Conservation (phyloP, 2,888 invertebrate species). For the Penaeus monodon region DNA sequence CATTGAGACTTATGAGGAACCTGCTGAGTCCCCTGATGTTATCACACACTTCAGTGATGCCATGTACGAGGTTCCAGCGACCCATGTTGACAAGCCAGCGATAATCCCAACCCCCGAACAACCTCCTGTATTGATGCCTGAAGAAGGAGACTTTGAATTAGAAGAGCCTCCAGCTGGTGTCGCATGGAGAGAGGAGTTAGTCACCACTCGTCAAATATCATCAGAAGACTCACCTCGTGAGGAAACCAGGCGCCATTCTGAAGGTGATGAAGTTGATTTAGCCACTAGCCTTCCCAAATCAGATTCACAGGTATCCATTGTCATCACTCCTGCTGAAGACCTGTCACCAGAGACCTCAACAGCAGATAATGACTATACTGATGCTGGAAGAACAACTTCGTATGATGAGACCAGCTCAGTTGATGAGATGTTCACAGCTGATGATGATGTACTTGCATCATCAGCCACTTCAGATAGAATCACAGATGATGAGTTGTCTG, state of each 20-base stretch:
- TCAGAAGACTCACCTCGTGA: background rate
- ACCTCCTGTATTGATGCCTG: background rate
- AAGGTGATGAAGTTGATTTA: background rate
- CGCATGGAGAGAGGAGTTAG: background rate
- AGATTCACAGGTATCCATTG: constrained; percentile 6
- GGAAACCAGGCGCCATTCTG: no score
- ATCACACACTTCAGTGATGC: background rate
- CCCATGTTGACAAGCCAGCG: background rate
- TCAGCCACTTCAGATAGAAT: background rate
- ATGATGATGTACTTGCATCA: background rate
- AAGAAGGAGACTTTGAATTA: background rate
- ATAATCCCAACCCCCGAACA: background rate
- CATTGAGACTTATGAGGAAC: background rate
- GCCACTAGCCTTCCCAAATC: background rate
- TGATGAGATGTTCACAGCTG: constrained; percentile 21
- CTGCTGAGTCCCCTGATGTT: constrained; percentile 21
- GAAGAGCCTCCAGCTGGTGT: background rate
- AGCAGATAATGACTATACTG: constrained; percentile 1
- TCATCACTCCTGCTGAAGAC: constrained; percentile 19
- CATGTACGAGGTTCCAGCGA: constrained; percentile 8
- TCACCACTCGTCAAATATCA: background rate
- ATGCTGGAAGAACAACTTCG: background rate
- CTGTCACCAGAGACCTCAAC: background rate
- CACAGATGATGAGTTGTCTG: background rate
- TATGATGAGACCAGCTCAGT: constrained; percentile 22